Evolutionary conservation across 1,140 invertebrate species (phyloP), one percentile per base, ranked within the genome.

Genomic region (Scaptomyza montana): DNA sequence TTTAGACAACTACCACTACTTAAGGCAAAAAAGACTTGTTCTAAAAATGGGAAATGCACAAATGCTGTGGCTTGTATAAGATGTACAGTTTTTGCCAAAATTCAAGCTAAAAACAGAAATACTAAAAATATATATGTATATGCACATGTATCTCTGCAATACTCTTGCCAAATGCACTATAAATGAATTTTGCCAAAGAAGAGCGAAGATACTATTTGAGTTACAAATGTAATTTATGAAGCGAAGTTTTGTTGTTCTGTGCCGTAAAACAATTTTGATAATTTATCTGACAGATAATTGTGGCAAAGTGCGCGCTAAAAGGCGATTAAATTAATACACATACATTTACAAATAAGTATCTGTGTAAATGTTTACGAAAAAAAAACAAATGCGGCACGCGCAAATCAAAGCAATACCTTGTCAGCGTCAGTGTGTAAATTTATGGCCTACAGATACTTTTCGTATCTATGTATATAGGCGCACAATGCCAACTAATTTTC

Each of bases 401-500:
- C 50, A 56, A 30, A 33, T 51, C 12, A 16, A 16, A 54, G 13
- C 53, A 30, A 54, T 59, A 46, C 46, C 74, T 65, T 41, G 41
- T 70, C 64, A 4, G 21, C 21, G 62, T 65, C 65, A 77, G 51
- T 80, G 51, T 70, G 16, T 25, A 16, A 76, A 78, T 87, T 86
- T 87, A 87, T 86, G 67, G 61, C 74, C 61, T 68, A 55, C 79
- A 76, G 54, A 69, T 68, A 73, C 47, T 61, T 41, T n/a, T 50
- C 16, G 36, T 59, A 9, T 56, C 39, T 41, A 21, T 63, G 9
- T 28, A 55, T 78, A 67, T 67, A 55, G 53, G 78, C 36, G 65
- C 64, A 66, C 62, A 77, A 84, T 85, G 76, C 76, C 78, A 84
- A 89, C 82, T 78, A 78, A 87, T 87, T 89, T 87, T 79, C 84